Conservation (phyloP, 2,113 vertebrate genomes). For the Macquaria australasica region DNA sequence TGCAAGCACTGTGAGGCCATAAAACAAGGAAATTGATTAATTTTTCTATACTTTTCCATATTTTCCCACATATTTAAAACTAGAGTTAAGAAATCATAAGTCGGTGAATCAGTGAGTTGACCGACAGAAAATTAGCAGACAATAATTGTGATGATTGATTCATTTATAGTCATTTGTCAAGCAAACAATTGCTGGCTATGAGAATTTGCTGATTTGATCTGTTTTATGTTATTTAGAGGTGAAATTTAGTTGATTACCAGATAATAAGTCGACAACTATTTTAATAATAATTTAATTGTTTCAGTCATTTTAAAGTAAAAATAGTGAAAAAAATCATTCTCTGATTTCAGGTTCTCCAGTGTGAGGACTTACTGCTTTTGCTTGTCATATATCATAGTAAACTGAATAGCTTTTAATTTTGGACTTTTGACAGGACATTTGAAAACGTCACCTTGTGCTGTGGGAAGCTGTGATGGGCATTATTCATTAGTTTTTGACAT, state of each 20-base stretch:
- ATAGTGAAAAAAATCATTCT: background rate
- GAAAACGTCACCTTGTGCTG: background rate
- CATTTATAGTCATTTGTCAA: background rate
- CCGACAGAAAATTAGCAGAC: background rate
- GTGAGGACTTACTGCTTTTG: background rate
- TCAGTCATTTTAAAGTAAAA: background rate
- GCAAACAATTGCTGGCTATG: background rate
- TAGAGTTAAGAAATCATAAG: background rate
- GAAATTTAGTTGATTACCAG: background rate
- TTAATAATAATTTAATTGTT: background rate
- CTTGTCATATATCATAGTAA: too few relatives aligned
- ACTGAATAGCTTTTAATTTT: background rate
- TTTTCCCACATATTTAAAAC: background rate
- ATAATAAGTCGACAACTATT: background rate
- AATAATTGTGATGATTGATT: background rate
- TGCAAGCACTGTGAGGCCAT: background rate
- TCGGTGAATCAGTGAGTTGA: background rate
- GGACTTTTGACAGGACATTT: background rate
- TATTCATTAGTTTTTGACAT: background rate
- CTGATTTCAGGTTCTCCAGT: background rate
- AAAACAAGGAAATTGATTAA: background rate
- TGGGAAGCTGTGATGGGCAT: background rate
- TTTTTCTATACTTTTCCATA: background rate
- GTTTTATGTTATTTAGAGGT: background rate
- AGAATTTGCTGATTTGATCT: background rate